phyloP scores from a whole-genome alignment of 2,797 vertebrate species.

The Mus spretus region DNA sequence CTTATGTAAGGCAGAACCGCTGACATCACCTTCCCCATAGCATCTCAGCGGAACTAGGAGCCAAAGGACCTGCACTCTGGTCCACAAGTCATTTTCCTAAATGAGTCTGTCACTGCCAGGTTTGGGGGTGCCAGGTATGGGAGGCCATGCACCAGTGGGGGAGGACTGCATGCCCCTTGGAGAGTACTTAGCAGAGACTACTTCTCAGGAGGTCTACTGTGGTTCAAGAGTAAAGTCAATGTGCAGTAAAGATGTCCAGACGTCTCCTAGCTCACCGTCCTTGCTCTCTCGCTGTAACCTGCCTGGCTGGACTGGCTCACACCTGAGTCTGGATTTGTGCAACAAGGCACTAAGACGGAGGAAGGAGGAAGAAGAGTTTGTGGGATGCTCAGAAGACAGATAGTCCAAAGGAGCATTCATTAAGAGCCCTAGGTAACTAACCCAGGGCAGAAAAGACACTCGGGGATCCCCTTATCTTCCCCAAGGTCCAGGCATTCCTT shows the following conservation, averaged over 20 bases:
- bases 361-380: neutral
- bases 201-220: constrained; percentile 7
- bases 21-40: constrained; percentile 88
- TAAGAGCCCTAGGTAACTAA: constrained; percentile 31
- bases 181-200: constrained; percentile 27
- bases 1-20: constrained; percentile 89
- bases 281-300: neutral
- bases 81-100: constrained; percentile 30
- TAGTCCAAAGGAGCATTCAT: constrained; percentile 14
- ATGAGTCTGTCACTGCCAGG: neutral
- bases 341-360: neutral
- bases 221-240: constrained; percentile 62
- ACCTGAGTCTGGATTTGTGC: neutral
- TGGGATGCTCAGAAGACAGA: neutral
- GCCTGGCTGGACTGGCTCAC: neutral
- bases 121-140: neutral
- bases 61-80: constrained; percentile 41
- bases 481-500: neutral
- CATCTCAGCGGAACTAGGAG: constrained; percentile 62
- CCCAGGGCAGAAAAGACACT: neutral
- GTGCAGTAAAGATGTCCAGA: constrained; percentile 27
- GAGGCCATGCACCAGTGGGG: neutral
- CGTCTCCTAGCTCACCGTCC: neutral
- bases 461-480: neutral
- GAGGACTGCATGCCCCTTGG: neutral